Evolutionary conservation across 2,888 invertebrate species (phyloP).

Genomic region (Seira musarum): DNA sequence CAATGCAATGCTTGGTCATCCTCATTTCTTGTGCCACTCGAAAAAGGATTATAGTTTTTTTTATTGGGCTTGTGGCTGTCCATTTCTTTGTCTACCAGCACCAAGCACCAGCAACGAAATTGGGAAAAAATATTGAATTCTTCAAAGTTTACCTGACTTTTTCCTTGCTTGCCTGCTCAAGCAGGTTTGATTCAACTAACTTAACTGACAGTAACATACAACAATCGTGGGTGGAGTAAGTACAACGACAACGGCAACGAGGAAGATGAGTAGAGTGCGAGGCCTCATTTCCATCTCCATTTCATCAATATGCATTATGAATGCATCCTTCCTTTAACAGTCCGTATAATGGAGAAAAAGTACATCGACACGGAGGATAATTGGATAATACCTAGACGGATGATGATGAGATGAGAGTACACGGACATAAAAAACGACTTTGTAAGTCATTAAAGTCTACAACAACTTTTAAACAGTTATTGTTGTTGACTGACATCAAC

Average conservation of each 20-base stretch:
- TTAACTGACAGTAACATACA: slow-evolving; percentile 16
- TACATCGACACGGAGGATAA: slow-evolving; percentile 23
- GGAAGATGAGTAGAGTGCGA: slow-evolving; percentile 19
- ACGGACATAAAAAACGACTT: too few relatives aligned
- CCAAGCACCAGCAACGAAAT: background rate
- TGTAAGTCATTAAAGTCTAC: background rate
- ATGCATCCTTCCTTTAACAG: background rate
- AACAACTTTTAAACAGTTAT: slow-evolving; percentile 5
- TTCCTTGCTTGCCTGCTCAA: too few relatives aligned
- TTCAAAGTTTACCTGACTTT: background rate
- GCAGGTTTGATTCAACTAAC: background rate
- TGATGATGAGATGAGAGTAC: too few relatives aligned
- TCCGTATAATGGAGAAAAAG: background rate
- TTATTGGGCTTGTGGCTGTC: too few relatives aligned
- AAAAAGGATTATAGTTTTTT: too few relatives aligned
- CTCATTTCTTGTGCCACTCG: background rate
- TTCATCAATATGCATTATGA: background rate
- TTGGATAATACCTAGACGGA: background rate
- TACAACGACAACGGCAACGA: too few relatives aligned
- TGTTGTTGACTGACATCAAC: slow-evolving; percentile 6
- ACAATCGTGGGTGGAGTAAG: slow-evolving; percentile 43
- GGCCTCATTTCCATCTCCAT: background rate
- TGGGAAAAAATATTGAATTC: background rate
- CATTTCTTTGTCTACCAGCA: too few relatives aligned
- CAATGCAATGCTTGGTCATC: background rate